phyloP scores from a whole-genome alignment of 1,140 invertebrate genomes.

The Octopus bimaculoides region DNA sequence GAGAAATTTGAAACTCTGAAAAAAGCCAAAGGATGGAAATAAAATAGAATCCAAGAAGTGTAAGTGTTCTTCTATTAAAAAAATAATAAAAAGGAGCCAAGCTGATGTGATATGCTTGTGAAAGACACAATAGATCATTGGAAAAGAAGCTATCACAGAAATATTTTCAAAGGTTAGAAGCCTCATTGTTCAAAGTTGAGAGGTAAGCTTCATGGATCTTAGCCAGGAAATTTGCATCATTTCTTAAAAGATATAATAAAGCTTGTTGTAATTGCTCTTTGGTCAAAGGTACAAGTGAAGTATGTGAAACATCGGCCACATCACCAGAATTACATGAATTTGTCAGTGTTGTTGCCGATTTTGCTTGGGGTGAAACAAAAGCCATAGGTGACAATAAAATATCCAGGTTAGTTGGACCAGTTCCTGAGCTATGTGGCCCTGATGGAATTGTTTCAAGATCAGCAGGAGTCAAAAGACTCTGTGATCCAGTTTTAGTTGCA shows the following conservation, averaged over 20 bases:
- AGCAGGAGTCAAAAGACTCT: slow-evolving; percentile 24
- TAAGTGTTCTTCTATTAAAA: no score
- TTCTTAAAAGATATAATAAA: slow-evolving; percentile 80
- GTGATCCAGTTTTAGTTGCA: neutral
- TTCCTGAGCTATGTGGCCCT: neutral
- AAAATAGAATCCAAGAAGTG: no score
- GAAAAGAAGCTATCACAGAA: neutral
- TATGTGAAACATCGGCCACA: slow-evolving; percentile 12
- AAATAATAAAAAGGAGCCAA: no score
- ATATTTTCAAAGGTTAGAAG: neutral
- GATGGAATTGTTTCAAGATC: slow-evolving; percentile 17
- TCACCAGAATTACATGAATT: neutral
- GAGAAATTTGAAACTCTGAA: no score
- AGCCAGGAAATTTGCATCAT: slow-evolving; percentile 80
- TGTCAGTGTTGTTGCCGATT: neutral
- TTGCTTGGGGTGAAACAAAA: slow-evolving; percentile 22
- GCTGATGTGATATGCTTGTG: no score
- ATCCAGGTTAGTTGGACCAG: slow-evolving; percentile 18
- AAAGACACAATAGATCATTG: no score
- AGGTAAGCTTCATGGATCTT: slow-evolving; percentile 88
- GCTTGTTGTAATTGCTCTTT: slow-evolving; percentile 84
- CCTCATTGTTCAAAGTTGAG: slow-evolving; percentile 31
- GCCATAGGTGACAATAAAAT: slow-evolving; percentile 44
- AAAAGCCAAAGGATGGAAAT: no score
- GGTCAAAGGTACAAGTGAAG: slow-evolving; percentile 67